Conservation (phyloP, 2,113 vertebrate species). For the Chitala chitala region DNA sequence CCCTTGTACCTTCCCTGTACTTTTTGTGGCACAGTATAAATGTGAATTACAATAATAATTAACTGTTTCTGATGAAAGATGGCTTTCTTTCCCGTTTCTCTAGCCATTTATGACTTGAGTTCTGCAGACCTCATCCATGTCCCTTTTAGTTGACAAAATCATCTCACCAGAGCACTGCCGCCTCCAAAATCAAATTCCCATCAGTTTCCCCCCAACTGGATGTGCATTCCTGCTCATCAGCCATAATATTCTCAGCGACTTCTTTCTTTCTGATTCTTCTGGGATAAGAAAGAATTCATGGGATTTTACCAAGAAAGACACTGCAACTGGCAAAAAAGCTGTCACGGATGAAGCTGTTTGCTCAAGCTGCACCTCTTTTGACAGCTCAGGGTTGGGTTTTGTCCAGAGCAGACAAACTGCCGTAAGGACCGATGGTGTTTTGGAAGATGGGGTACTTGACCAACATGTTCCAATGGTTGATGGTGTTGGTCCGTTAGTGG, state of each 20-base stretch:
- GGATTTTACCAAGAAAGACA: slow-evolving; percentile 56
- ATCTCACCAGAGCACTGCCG: slow-evolving; percentile 44
- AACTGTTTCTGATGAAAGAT: not conserved
- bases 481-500: not conserved
- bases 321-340: slow-evolving; percentile 45
- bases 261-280: slow-evolving; percentile 43
- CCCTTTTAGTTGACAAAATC: slow-evolving; percentile 32
- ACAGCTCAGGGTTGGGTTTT: not conserved
- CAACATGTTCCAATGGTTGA: not conserved
- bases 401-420: slow-evolving; percentile 19
- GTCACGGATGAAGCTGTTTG: slow-evolving; percentile 18
- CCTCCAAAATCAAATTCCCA: slow-evolving; percentile 29
- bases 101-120: slow-evolving; percentile 21
- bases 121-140: slow-evolving; percentile 15
- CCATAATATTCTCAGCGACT: slow-evolving; percentile 45
- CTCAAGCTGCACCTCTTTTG: not conserved
- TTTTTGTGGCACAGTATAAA: not conserved
- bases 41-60: not conserved
- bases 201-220: slow-evolving; percentile 23
- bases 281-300: slow-evolving; percentile 54
- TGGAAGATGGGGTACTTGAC: slow-evolving; percentile 6
- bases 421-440: not conserved
- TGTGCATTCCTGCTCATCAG: slow-evolving; percentile 37
- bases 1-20: not conserved
- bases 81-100: slow-evolving; percentile 21